These are phyloP conservation scores for Aurelia aurita complex sp. Pacific DNA, from an alignment of 30 jellyfish, hydroid and myxozoan species.

Conservation along the genomic window DNA sequence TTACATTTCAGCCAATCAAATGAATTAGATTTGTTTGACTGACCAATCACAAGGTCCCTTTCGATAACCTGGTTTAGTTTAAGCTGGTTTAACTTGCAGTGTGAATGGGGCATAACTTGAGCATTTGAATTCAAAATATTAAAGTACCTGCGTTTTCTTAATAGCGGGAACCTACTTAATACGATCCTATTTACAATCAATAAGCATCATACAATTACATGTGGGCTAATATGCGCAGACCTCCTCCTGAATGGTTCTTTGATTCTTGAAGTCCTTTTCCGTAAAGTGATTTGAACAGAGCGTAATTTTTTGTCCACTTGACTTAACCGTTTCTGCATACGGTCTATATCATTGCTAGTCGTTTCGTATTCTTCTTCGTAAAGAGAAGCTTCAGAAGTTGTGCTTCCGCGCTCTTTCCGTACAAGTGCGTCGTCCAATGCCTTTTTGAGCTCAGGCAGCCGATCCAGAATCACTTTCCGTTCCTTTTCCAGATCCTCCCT, in stretches of 20 bases:
- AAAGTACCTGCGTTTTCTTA: no score
- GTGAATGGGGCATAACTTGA: no score
- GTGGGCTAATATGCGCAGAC: slow-evolving; percentile 58
- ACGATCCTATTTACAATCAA: no score
- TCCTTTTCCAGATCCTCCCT: slow-evolving; percentile 78
- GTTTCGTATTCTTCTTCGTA: slow-evolving; percentile 59
- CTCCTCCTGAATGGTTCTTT: slow-evolving; percentile 46
- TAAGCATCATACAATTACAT: slow-evolving; percentile 30
- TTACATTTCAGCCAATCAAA: no score
- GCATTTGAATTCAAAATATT: no score
- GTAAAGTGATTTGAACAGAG: slow-evolving; percentile 1
- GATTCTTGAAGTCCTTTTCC: slow-evolving; percentile 21
- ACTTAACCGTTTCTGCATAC: slow-evolving; percentile 54
- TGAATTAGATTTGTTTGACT: no score
- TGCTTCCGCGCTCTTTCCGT: slow-evolving; percentile 25
- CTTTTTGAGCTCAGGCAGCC: slow-evolving; percentile 52
- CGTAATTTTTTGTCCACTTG: slow-evolving; percentile 70
- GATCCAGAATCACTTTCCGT: slow-evolving; percentile 38
- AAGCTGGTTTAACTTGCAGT: no score
- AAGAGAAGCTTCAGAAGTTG: not conserved
- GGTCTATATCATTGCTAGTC: slow-evolving; percentile 53
- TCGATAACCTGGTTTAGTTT: no score
- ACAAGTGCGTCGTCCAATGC: slow-evolving; percentile 45
- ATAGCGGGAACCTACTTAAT: no score
- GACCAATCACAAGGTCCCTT: no score